Conservation (phyloP, 2,797 vertebrate species). For the Tragopan temminckii region DNA sequence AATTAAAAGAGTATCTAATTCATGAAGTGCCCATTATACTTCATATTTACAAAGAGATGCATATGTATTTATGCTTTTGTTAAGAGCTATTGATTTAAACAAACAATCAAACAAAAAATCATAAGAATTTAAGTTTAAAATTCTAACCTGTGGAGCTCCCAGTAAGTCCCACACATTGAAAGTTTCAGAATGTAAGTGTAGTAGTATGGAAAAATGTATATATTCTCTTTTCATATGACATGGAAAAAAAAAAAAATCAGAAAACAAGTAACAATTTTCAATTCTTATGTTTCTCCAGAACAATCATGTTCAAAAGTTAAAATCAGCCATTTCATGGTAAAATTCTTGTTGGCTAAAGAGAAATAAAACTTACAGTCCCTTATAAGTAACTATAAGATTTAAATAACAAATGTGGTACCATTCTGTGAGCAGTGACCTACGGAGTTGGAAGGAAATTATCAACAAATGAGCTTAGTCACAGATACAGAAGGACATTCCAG, state of each 20-base stretch:
- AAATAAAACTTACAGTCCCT: background rate
- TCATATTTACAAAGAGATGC: background rate
- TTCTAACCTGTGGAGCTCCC: background rate
- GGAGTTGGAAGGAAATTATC: background rate
- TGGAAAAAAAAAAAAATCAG: no score
- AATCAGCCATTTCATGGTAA: background rate
- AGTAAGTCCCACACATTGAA: background rate
- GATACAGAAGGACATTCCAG: constrained; percentile 21
- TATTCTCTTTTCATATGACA: background rate
- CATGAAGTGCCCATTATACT: background rate
- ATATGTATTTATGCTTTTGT: background rate
- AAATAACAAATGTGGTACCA: background rate
- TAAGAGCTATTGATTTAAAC: background rate
- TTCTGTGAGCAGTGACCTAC: background rate
- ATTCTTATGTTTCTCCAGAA: background rate
- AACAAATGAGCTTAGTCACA: background rate
- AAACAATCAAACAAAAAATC: background rate
- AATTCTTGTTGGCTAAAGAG: background rate
- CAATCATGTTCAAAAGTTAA: background rate
- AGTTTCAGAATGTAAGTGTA: background rate
- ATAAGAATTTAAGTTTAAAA: background rate
- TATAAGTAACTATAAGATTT: background rate
- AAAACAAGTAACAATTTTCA: background rate
- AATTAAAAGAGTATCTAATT: background rate
- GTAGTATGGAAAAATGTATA: background rate